Evolutionary conservation across 92 coral and sea anemone genomes (phyloP).

Genomic region (Nematostella vectensis): DNA sequence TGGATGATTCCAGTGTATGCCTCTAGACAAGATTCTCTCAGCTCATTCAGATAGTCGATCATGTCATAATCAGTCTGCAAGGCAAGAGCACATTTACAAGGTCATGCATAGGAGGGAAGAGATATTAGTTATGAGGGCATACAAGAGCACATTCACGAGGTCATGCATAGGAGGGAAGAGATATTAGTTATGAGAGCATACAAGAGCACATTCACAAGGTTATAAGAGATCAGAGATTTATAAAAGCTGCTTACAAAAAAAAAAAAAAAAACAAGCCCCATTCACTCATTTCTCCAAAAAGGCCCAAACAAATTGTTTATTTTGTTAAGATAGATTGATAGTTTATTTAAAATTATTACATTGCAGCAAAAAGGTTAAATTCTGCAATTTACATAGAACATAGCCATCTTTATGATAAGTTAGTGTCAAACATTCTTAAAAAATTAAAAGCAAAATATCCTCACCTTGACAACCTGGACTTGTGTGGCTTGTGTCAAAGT

Average conservation of each 20-base stretch:
- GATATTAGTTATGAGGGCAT: background rate
- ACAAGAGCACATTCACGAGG: background rate
- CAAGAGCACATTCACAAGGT: background rate
- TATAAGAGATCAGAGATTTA: too few relatives aligned
- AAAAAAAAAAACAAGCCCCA: too few relatives aligned
- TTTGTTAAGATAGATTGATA: too few relatives aligned
- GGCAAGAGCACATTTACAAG: background rate
- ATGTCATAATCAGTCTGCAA: constrained; percentile 82
- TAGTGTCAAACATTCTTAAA: too few relatives aligned
- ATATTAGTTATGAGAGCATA: background rate
- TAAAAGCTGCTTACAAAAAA: too few relatives aligned
- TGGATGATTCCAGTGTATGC: constrained; percentile 99
- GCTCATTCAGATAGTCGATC: constrained; percentile 90
- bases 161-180: background rate
- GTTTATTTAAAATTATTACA: too few relatives aligned
- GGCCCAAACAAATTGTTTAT: too few relatives aligned
- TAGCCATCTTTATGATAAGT: too few relatives aligned
- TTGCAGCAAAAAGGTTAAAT: too few relatives aligned
- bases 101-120: background rate
- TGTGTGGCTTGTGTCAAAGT: constrained; percentile 76
- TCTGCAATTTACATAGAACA: too few relatives aligned
- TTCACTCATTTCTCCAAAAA: too few relatives aligned
- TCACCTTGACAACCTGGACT: constrained; percentile 79
- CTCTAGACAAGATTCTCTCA: constrained; percentile 88
- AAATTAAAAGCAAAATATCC: too few relatives aligned